phyloP scores from a whole-genome alignment of 2,888 invertebrate species.

The Gonocerus acuteangulatus region DNA sequence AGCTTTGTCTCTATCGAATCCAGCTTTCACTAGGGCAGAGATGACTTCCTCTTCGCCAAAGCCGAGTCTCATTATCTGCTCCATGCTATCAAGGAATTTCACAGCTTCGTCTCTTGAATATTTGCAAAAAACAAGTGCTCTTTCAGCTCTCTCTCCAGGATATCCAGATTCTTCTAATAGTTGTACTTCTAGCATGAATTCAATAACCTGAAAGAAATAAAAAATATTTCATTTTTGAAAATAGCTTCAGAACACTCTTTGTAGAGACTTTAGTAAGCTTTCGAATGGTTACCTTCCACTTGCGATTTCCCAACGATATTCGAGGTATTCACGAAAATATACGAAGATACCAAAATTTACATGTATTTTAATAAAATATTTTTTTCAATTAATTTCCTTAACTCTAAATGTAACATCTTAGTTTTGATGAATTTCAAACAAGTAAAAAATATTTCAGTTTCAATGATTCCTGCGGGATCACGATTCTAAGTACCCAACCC shows the following conservation, averaged over 20 bases:
- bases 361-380: background rate
- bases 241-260: too few species aligned
- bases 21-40: slow-evolving; percentile 63
- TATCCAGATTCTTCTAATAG: slow-evolving; percentile 47
- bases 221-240: background rate
- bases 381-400: too few species aligned
- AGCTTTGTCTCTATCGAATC: slow-evolving; percentile 78
- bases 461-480: too few species aligned
- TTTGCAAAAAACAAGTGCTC: slow-evolving; percentile 44
- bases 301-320: background rate
- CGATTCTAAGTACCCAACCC: too few species aligned
- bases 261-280: too few species aligned
- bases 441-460: too few species aligned
- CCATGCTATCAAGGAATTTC: slow-evolving; percentile 48
- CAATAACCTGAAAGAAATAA: slow-evolving; percentile 58
- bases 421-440: too few species aligned
- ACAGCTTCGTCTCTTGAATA: slow-evolving; percentile 42
- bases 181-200: slow-evolving; percentile 64
- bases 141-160: slow-evolving; percentile 46
- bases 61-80: slow-evolving; percentile 72
- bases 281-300: too few species aligned
- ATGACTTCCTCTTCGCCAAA: slow-evolving; percentile 70
- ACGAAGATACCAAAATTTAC: background rate
- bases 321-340: background rate
- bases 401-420: too few species aligned